Evolutionary conservation across 2,113 vertebrate genomes (phyloP).

Genomic region (Bettongia penicillata): DNA sequence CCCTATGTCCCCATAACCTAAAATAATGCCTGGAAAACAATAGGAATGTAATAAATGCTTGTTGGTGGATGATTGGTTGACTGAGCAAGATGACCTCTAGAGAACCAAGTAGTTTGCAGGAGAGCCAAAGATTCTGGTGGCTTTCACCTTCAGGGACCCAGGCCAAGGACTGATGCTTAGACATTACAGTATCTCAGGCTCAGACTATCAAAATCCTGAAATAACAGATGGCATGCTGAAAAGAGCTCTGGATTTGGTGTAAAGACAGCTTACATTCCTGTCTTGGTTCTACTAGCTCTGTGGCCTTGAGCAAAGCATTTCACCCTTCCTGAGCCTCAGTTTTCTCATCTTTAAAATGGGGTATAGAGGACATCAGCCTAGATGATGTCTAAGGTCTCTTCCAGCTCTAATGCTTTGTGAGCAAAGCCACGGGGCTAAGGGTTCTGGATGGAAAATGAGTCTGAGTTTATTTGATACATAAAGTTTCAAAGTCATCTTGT

Average conservation of each 20-base stretch:
- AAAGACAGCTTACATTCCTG: neutral
- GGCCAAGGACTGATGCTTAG: neutral
- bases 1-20: neutral
- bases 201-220: neutral
- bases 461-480: neutral
- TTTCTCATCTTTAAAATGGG: neutral
- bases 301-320: neutral
- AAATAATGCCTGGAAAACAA: neutral
- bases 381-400: neutral
- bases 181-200: neutral
- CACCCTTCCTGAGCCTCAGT: neutral
- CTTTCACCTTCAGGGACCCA: neutral
- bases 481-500: neutral
- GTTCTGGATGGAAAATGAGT: neutral
- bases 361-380: neutral
- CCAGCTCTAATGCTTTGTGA: neutral
- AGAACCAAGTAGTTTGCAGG: neutral
- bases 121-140: neutral
- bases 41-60: neutral
- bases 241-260: neutral
- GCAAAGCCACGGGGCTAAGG: neutral
- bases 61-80: neutral
- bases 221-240: neutral
- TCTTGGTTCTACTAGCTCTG: neutral
- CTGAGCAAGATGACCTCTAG: neutral